phyloP scores from a whole-genome alignment of 2,888 invertebrate genomes.

The Neocrepidodera transversa region DNA sequence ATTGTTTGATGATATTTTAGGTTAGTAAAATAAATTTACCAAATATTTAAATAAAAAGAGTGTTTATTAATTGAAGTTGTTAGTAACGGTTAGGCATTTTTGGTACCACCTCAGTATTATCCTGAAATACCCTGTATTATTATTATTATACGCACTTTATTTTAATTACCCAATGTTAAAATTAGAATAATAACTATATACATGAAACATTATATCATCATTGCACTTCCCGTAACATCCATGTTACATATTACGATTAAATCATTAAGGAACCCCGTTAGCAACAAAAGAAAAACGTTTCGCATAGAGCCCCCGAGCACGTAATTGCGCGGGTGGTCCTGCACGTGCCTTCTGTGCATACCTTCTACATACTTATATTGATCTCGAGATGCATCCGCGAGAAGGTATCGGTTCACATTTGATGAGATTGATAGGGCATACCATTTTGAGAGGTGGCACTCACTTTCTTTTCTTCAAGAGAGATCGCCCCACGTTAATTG shows the following conservation, averaged over 20 bases:
- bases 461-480: conserved; percentile 15
- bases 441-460: conserved; percentile 22
- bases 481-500: conserved; percentile 14
- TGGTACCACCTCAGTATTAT: too few relatives aligned
- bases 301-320: conserved; percentile 24
- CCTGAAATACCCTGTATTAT: too few relatives aligned
- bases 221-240: not conserved
- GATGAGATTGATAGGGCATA: conserved; percentile 43
- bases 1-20: too few relatives aligned
- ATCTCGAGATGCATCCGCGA: conserved; percentile 24
- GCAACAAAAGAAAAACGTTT: conserved; percentile 3
- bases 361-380: conserved; percentile 14
- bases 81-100: too few relatives aligned
- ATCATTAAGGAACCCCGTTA: conserved; percentile 17
- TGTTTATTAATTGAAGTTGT: too few relatives aligned
- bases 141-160: too few relatives aligned
- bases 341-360: conserved; percentile 35
- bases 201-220: conserved; percentile 1
- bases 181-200: too few relatives aligned
- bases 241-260: conserved; percentile 12
- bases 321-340: conserved; percentile 40
- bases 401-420: conserved; percentile 40
- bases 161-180: too few relatives aligned
- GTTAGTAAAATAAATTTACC: too few relatives aligned
- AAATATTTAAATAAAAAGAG: too few relatives aligned